These are phyloP conservation scores for Trissolcus brochymenae DNA, from an alignment of 2,888 invertebrate species.

Conservation along the genomic window DNA sequence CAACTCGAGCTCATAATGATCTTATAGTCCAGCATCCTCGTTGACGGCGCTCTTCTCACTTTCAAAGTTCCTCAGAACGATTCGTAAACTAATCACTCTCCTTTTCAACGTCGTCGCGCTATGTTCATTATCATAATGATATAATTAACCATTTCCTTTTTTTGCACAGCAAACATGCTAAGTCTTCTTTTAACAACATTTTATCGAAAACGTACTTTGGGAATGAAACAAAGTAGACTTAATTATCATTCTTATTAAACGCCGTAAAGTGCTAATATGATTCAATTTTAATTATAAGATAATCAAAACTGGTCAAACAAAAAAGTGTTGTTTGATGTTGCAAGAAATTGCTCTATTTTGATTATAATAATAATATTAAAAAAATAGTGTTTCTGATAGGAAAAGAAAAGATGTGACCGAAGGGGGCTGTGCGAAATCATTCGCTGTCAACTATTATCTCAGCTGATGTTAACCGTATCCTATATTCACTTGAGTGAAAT, in stretches of 20 bases:
- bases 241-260: too few relatives aligned
- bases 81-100: conserved; percentile 65
- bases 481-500: conserved; percentile 49
- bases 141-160: conserved; percentile 70
- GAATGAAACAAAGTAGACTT: too few relatives aligned
- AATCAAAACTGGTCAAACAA: too few relatives aligned
- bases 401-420: conserved; percentile 4
- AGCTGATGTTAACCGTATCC: conserved; percentile 36
- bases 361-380: too few relatives aligned
- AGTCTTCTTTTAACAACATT: conserved; percentile 28
- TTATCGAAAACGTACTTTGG: neutral
- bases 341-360: too few relatives aligned
- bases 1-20: conserved; percentile 75
- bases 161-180: conserved; percentile 57
- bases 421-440: conserved; percentile 21
- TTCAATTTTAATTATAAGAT: too few relatives aligned
- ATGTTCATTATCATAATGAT: conserved; percentile 72
- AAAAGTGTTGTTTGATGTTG: too few relatives aligned
- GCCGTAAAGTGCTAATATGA: too few relatives aligned
- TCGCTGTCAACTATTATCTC: conserved; percentile 47
- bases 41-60: conserved; percentile 72
- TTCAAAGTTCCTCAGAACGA: conserved; percentile 68
- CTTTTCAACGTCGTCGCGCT: conserved; percentile 54
- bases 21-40: conserved; percentile 69
- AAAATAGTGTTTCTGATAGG: too few relatives aligned